Base-by-base conservation (phyloP, 2,888 invertebrate genomes). In the Tachina lurida region DNA sequence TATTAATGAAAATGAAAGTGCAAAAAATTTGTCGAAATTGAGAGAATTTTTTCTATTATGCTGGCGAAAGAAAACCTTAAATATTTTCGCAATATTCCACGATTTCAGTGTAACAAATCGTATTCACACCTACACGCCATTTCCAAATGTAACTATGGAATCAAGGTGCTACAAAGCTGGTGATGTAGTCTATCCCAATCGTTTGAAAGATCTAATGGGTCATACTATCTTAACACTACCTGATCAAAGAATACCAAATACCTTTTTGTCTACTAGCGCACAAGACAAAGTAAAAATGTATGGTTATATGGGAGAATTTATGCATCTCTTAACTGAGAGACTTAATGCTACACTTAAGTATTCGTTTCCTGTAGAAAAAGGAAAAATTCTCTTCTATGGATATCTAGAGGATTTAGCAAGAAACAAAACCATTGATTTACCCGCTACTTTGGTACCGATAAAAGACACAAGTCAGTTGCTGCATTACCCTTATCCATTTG, bases 171-270 rank as follows among this genome's bases (percentile, higher is more conserved):
- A 7, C 7, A 31, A 5, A 31, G 7, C 31, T 31, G 31, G 31
- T 31, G 31, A 31, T 2, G 8, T 22, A 3, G 43, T 80, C 5
- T 86, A 68, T 63, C 54, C 76, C 12, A 60, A 58, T n/a, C 80
- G 63, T n/a, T 19, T 81, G 17, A 41, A 45, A 12, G 39, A 86
- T 39, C 13, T 79, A 15, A 22, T 62, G 58, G 84, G 81, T 9
- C 52, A 77, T 43, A 3, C 15, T 13, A 12, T 84, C 13, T 56
- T 41, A 2, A 84, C 81, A 5, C 54, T 68, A 10, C 83, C 86
- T 19, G 83, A 86, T 76, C 83, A 83, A 75, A n/a, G 79, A n/a
- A 17, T 54, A n/a, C 86, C 83, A 3, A 78, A 71, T 13, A 74
- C 63, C 10, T 45, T 83, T 54, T 63, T 86, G 31, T 39, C 58